Evolutionary conservation across 2,113 vertebrate species (phyloP).

Genomic region (Paradisaea rubra): DNA sequence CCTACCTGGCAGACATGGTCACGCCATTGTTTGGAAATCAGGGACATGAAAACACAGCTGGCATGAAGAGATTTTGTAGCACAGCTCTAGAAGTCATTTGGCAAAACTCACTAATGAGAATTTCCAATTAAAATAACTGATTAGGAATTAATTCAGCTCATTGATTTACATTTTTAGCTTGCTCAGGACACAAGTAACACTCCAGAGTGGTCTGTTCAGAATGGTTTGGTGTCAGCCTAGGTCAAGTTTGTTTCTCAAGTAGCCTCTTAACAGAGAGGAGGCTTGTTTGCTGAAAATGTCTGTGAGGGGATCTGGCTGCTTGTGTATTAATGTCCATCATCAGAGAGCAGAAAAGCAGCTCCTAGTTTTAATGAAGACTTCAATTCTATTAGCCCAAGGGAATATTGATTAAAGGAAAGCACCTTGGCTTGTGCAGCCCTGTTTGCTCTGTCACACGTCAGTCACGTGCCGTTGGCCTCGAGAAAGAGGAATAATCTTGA

Average conservation of each 20-base stretch:
- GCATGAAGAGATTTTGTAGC: neutral
- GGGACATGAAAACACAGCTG: neutral
- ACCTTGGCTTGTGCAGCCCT: neutral
- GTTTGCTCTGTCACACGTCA: neutral
- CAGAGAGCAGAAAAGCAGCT: neutral
- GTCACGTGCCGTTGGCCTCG: neutral
- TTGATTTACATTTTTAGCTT: neutral
- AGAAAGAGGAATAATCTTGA: neutral
- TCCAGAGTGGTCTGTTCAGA: neutral
- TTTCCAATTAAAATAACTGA: neutral
- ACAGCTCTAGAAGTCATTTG: neutral
- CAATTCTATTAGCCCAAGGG: neutral
- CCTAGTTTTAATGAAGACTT: neutral
- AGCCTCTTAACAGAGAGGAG: neutral
- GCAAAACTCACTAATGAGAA: neutral
- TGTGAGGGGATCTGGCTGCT: neutral
- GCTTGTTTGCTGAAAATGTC: neutral
- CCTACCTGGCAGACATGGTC: neutral
- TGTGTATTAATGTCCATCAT: neutral
- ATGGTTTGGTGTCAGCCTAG: neutral
- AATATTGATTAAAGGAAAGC: slow-evolving; percentile 13
- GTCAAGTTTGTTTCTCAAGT: neutral
- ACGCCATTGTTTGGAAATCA: neutral
- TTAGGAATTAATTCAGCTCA: neutral
- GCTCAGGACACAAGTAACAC: neutral